Evolutionary conservation across 2,888 invertebrate species (phyloP).

Genomic region (Aromia moschata): DNA sequence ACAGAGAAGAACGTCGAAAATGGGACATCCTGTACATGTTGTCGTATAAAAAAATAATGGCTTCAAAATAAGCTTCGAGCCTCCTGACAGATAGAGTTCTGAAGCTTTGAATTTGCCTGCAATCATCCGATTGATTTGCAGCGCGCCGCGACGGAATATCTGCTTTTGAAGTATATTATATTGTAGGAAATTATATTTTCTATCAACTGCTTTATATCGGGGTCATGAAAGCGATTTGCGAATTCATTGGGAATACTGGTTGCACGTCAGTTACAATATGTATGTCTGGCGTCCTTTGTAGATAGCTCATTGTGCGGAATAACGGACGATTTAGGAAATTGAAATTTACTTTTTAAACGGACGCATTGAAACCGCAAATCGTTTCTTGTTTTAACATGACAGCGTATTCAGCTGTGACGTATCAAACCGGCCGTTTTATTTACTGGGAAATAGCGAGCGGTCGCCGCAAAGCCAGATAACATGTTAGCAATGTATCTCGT

Average conservation of each 20-base stretch:
- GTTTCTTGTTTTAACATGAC: not conserved
- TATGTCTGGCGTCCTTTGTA: not conserved
- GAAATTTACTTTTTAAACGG: slow-evolving; percentile 5
- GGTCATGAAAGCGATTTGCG: slow-evolving; percentile 6
- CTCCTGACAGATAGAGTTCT: slow-evolving; percentile 16
- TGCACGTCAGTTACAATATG: slow-evolving; percentile 21
- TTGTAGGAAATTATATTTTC: slow-evolving; percentile 32
- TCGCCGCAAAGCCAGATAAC: no score
- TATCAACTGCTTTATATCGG: slow-evolving; percentile 26
- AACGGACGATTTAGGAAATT: slow-evolving; percentile 7
- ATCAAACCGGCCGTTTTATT: no score
- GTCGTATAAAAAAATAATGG: not conserved
- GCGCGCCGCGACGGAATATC: slow-evolving; percentile 31
- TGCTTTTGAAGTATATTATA: slow-evolving; percentile 39
- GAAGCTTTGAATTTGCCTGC: slow-evolving; percentile 30
- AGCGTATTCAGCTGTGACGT: no score
- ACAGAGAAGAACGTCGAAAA: no score
- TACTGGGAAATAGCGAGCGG: no score
- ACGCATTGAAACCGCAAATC: not conserved
- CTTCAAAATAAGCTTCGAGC: not conserved
- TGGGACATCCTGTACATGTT: no score
- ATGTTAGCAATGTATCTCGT: no score
- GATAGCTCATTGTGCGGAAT: not conserved
- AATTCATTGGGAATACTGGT: slow-evolving; percentile 17
- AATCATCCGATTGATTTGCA: slow-evolving; percentile 28